These are phyloP conservation scores for Plebejus argus DNA, from an alignment of 2,888 invertebrate genomes.

Conservation along the genomic window DNA sequence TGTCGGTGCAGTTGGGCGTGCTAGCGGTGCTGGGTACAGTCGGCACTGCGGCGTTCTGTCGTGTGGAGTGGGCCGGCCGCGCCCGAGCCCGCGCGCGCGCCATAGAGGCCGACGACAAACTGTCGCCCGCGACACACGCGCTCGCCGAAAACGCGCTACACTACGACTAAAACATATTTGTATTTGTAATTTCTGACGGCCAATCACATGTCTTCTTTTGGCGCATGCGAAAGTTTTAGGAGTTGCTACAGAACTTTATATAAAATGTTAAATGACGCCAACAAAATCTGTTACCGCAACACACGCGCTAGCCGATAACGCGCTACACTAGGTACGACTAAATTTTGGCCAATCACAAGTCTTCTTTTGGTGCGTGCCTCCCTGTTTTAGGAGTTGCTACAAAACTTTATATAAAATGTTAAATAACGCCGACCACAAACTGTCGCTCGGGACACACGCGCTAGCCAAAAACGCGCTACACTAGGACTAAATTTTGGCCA, in stretches of 20 bases:
- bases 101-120: constrained; percentile 58
- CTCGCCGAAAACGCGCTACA: constrained; percentile 67
- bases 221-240: background rate
- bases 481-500: constrained; percentile 54
- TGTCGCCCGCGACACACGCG: constrained; percentile 58
- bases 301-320: constrained; percentile 57
- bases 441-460: constrained; percentile 58
- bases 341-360: background rate
- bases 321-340: constrained; percentile 69
- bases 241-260: background rate
- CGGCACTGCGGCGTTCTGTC: constrained; percentile 88
- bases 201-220: background rate
- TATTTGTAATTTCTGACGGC: too few species aligned
- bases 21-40: constrained; percentile 85
- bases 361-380: background rate
- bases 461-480: constrained; percentile 67
- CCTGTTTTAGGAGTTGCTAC: background rate
- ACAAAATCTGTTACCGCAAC: background rate
- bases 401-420: too few species aligned
- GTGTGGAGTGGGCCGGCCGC: constrained; percentile 84
- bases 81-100: constrained; percentile 60
- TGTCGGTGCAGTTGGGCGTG: constrained; percentile 87
- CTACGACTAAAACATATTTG: constrained; percentile 54
- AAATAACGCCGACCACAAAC: constrained; percentile 58
- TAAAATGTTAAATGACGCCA: background rate